These are phyloP conservation scores for Ellobius talpinus DNA, from an alignment of 2,113 vertebrate genomes.

Conservation along the genomic window DNA sequence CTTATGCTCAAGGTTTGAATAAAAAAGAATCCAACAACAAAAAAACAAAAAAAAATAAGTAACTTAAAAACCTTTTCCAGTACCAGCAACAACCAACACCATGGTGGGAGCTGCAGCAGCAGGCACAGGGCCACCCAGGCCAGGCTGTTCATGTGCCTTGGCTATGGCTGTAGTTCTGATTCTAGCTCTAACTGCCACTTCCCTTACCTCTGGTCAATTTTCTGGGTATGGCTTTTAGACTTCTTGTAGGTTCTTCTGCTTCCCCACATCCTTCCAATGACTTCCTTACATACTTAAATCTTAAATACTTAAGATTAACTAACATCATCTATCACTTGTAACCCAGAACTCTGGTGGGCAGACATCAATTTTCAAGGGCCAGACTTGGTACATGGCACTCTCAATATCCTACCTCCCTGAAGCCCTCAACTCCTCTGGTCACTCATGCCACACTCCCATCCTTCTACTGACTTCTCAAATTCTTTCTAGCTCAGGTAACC, in stretches of 20 bases:
- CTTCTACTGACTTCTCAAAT: background rate
- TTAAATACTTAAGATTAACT: background rate
- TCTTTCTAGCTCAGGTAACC: background rate
- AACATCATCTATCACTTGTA: background rate
- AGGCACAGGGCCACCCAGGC: background rate
- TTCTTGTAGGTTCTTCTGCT: background rate
- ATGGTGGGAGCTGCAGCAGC: background rate
- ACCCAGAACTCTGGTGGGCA: background rate
- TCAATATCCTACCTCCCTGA: background rate
- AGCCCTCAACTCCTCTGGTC: background rate
- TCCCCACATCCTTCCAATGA: background rate
- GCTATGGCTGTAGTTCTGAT: background rate
- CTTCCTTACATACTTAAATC: background rate
- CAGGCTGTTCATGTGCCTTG: background rate
- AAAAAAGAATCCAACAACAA: background rate
- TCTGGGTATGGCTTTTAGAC: background rate
- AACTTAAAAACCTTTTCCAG: background rate
- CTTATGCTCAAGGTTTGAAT: background rate
- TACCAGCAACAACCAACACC: background rate
- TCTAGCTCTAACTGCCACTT: background rate
- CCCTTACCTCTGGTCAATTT: background rate
- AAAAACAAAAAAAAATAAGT: background rate
- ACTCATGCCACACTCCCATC: accelerated
- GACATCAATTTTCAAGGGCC: background rate
- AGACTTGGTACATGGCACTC: background rate